Conservation (phyloP, 1,140 invertebrate genomes). For the Drosophila sp. region DNA sequence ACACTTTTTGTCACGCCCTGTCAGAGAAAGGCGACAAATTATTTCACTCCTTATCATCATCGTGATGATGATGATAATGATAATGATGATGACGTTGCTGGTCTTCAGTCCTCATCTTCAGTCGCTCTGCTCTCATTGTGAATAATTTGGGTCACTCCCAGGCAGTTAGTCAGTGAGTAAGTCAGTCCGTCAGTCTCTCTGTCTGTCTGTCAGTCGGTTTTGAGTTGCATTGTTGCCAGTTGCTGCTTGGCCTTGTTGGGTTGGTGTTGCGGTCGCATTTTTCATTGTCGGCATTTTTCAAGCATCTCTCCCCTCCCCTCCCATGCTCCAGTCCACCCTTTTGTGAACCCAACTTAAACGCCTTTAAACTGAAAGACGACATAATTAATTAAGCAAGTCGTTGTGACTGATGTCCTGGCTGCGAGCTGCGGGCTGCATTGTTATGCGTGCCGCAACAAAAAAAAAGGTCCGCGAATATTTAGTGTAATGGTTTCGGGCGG, state of each 20-base stretch:
- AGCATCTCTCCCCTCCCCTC: conserved; percentile 22
- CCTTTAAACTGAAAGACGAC: conserved; percentile 80
- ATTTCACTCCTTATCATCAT: conserved; percentile 7
- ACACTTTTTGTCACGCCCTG: conserved; percentile 51
- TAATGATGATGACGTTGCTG: conserved; percentile 22
- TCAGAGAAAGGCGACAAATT: conserved; percentile 51
- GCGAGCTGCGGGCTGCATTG: conserved; percentile 52
- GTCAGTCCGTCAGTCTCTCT: conserved; percentile 67
- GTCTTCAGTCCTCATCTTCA: conserved; percentile 18
- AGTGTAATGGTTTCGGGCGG: conserved; percentile 29
- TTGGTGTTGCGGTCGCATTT: conserved; percentile 72
- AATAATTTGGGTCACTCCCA: conserved; percentile 79
- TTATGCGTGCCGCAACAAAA: conserved; percentile 62
- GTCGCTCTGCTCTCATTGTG: conserved; percentile 49
- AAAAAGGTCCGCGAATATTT: conserved; percentile 69
- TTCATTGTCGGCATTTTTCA: conserved; percentile 82
- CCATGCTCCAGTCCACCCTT: neutral
- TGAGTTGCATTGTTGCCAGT: conserved; percentile 67
- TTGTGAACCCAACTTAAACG: conserved; percentile 61
- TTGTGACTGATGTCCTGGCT: conserved; percentile 71
- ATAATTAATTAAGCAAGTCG: conserved; percentile 79
- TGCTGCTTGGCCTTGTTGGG: conserved; percentile 30
- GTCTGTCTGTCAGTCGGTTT: conserved; percentile 28
- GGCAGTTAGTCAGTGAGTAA: conserved; percentile 77
- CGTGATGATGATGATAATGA: neutral